Conservation (phyloP, 2,113 vertebrate species). For the Octodon degus region DNA sequence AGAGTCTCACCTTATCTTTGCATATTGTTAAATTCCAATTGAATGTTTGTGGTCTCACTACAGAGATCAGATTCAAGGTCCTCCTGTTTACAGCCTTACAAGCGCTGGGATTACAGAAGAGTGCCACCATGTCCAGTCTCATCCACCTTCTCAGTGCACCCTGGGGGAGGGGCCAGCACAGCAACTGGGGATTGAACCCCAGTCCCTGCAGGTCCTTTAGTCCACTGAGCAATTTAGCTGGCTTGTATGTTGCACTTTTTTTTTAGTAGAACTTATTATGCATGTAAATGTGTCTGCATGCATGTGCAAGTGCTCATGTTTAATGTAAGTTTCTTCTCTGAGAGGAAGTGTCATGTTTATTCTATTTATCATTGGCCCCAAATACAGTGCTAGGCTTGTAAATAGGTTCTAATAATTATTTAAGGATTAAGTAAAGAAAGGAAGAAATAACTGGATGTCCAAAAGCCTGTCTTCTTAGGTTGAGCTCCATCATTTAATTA, state of each 20-base stretch:
- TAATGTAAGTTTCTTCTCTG: background rate
- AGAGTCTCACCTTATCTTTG: background rate
- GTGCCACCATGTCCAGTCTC: too few species aligned
- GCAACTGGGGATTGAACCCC: too few species aligned
- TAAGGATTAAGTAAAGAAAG: slow-evolving; percentile 74
- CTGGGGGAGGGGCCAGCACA: too few species aligned
- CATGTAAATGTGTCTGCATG: background rate
- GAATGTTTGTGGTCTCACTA: background rate
- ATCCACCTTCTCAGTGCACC: too few species aligned
- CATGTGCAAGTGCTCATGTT: background rate
- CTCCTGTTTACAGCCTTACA: too few species aligned
- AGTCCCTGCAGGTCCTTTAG: too few species aligned
- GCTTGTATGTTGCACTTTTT: background rate
- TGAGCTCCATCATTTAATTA: slow-evolving; percentile 71
- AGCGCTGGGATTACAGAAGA: too few species aligned
- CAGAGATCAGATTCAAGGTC: too few species aligned
- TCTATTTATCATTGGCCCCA: slow-evolving; percentile 34
- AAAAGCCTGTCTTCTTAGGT: slow-evolving; percentile 49
- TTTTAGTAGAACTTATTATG: background rate
- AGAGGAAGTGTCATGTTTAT: slow-evolving; percentile 22
- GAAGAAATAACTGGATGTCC: slow-evolving; percentile 57
- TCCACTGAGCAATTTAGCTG: too few species aligned
- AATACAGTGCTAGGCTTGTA: slow-evolving; percentile 7
- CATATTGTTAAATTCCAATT: background rate
- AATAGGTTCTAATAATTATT: slow-evolving; percentile 59